Evolutionary conservation across 2,797 vertebrate species (phyloP).

Genomic region (Delichon dasypus): DNA sequence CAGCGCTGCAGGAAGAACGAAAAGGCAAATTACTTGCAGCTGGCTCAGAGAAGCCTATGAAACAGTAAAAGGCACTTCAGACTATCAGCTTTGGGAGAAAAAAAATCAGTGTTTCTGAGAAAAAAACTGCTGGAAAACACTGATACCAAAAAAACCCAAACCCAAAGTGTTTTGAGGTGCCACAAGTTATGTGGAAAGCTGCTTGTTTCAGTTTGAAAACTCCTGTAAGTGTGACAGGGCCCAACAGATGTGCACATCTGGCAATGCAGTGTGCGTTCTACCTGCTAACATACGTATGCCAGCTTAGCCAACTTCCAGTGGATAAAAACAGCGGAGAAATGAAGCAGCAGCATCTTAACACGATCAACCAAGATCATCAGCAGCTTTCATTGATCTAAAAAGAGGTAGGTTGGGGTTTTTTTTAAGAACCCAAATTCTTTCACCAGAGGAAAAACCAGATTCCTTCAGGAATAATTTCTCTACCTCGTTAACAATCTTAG

Average conservation of each 20-base stretch:
- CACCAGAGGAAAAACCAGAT: neutral
- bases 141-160: neutral
- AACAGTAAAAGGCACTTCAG: neutral
- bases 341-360: neutral
- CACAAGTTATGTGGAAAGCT: neutral
- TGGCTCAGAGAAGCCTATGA: neutral
- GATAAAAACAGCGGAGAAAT: neutral
- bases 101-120: neutral
- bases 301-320: neutral
- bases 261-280: neutral
- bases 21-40: neutral
- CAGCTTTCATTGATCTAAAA: neutral
- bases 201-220: neutral
- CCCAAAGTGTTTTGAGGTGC: neutral
- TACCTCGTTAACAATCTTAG: neutral
- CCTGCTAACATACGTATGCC: neutral
- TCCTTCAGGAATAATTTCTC: neutral
- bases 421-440: neutral
- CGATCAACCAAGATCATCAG: neutral
- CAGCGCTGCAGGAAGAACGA: rapidly evolving
- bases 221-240: neutral
- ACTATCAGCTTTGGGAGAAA: neutral
- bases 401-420: rapidly evolving
- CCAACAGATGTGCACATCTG: neutral
- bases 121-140: neutral